phyloP scores from a whole-genome alignment of 2,888 invertebrate genomes.

The Falcaria lacertinaria region DNA sequence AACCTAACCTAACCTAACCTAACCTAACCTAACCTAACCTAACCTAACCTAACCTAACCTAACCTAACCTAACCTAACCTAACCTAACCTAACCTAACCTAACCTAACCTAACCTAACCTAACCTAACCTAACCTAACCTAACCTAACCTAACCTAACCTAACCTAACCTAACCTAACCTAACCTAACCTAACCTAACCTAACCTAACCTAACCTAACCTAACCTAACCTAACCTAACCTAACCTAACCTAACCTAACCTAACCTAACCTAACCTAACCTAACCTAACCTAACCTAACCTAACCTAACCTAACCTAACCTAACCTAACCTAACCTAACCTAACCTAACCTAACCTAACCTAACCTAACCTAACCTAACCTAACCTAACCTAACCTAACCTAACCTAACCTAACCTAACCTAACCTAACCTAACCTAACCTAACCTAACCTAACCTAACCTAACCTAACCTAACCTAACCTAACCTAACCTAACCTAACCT shows the following conservation, averaged over 20 bases:
- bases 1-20: conserved; percentile 5
- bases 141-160: conserved; percentile 8
- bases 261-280: conserved; percentile 7
- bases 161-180: conserved; percentile 9
- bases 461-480: conserved; percentile 5
- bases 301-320: conserved; percentile 8
- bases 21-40: conserved; percentile 5
- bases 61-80: conserved; percentile 7
- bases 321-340: conserved; percentile 9
- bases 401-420: conserved; percentile 9
- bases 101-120: conserved; percentile 9
- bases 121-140: conserved; percentile 9
- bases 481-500: conserved; percentile 5
- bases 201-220: conserved; percentile 8
- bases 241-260: conserved; percentile 9
- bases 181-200: conserved; percentile 9
- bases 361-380: conserved; percentile 9
- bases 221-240: conserved; percentile 9
- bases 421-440: conserved; percentile 12
- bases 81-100: conserved; percentile 8
- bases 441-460: conserved; percentile 7
- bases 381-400: conserved; percentile 10
- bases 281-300: conserved; percentile 8
- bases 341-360: conserved; percentile 9
- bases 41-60: conserved; percentile 4